Conservation (phyloP, 37 sponge, comb jelly and placozoan genomes). For the Mnemiopsis leidyi region DNA sequence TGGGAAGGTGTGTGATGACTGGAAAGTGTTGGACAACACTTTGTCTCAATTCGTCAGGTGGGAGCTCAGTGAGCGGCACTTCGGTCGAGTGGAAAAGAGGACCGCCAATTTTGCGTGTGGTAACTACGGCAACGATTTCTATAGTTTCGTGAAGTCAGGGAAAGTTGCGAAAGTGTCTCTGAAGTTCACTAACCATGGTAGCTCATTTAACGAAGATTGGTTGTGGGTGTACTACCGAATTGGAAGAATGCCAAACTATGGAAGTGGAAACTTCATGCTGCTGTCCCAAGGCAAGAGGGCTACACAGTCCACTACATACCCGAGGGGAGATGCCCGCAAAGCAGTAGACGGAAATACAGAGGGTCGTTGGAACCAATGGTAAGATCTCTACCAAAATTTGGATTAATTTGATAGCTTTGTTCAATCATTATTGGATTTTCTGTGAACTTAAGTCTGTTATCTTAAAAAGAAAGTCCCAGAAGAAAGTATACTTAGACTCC, state of each 20-base stretch:
- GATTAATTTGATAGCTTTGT: not conserved
- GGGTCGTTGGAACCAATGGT: not conserved
- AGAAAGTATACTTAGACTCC: too few species aligned
- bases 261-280: slow-evolving; percentile 24
- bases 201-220: not conserved
- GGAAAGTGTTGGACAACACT: not conserved
- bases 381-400: not conserved
- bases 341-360: slow-evolving; percentile 22
- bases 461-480: too few species aligned
- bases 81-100: not conserved
- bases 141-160: not conserved
- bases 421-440: too few species aligned
- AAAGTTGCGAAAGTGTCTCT: not conserved
- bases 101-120: not conserved
- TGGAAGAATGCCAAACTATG: not conserved
- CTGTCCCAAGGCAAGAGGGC: not conserved
- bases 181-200: not conserved
- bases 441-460: too few species aligned
- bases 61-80: not conserved
- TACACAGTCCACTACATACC: not conserved
- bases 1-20: not conserved
- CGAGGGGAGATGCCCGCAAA: not conserved
- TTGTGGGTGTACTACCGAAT: not conserved
- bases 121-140: not conserved
- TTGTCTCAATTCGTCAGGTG: not conserved